Conservation (phyloP, 2,113 vertebrate species). For the Hemichromis elongatus region DNA sequence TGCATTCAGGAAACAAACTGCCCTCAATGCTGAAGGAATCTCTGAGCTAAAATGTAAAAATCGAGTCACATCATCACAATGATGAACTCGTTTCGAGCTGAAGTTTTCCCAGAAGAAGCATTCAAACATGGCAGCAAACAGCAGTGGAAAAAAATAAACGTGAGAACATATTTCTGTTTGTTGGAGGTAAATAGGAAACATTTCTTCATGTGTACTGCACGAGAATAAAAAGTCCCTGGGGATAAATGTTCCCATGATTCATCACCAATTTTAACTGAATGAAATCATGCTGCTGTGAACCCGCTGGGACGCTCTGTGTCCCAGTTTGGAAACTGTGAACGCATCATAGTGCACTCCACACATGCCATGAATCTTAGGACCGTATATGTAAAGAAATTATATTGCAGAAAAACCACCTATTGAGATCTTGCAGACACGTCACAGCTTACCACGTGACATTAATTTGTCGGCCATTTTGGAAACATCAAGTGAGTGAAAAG, state of each 20-base stretch:
- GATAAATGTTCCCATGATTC: neutral
- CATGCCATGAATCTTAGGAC: accelerated
- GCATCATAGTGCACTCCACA: neutral
- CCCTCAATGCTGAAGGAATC: neutral
- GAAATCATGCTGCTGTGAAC: neutral
- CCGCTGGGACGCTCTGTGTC: neutral
- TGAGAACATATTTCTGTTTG: neutral
- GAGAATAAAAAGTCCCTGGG: neutral
- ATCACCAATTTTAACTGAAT: neutral
- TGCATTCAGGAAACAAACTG: neutral
- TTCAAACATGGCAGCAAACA: neutral
- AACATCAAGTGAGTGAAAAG: neutral
- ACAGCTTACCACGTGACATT: neutral
- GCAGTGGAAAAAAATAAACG: neutral
- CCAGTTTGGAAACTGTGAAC: neutral
- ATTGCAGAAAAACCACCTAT: neutral
- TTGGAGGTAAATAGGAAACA: neutral
- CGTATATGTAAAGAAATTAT: neutral
- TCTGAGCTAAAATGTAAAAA: accelerated
- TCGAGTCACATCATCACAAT: neutral
- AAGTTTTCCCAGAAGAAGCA: neutral
- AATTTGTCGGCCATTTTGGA: neutral
- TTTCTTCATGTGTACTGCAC: neutral
- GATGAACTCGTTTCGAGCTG: neutral
- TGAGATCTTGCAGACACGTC: neutral